Conservation (phyloP, 2,888 invertebrate species). For the Scaptomyza parva region DNA sequence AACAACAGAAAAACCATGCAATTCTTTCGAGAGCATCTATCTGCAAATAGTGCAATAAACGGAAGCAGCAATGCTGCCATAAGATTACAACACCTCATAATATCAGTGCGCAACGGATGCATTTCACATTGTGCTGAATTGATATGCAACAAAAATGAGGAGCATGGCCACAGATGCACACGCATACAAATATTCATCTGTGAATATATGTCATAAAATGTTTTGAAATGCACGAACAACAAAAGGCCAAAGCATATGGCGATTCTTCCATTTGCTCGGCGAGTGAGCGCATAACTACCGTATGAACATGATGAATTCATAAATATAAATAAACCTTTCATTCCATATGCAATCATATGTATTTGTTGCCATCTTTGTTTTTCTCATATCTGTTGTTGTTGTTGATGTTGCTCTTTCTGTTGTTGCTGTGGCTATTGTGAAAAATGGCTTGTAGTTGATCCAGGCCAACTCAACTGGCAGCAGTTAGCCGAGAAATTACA, state of each 20-base stretch:
- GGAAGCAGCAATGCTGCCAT: background rate
- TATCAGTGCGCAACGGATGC: background rate
- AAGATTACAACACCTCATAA: background rate
- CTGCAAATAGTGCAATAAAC: background rate
- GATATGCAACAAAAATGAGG: constrained; percentile 11
- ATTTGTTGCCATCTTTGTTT: constrained; percentile 26
- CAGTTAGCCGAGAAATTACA: constrained; percentile 33
- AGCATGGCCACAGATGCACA: background rate
- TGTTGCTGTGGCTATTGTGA: constrained; percentile 43
- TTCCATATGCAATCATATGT: constrained; percentile 71
- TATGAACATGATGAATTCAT: constrained; percentile 72
- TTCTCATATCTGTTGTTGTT: constrained; percentile 8
- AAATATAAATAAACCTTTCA: constrained; percentile 76
- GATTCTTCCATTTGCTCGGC: constrained; percentile 44
- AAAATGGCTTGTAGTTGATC: constrained; percentile 48
- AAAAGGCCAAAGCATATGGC: constrained; percentile 11
- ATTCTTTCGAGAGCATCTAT: background rate
- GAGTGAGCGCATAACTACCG: constrained; percentile 32
- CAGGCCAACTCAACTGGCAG: constrained; percentile 1
- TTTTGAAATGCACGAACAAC: constrained; percentile 54
- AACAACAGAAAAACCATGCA: background rate
- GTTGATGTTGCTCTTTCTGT: background rate
- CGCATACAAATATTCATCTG: background rate
- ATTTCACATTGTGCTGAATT: constrained; percentile 9
- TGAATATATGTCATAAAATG: constrained; percentile 19